A percentile compares a stretch with the other conserved stretches of the same genome.
Evolutionary conservation across 2,113 vertebrate species (phyloP).

Genomic region (Uropsilus gracilis): DNA sequence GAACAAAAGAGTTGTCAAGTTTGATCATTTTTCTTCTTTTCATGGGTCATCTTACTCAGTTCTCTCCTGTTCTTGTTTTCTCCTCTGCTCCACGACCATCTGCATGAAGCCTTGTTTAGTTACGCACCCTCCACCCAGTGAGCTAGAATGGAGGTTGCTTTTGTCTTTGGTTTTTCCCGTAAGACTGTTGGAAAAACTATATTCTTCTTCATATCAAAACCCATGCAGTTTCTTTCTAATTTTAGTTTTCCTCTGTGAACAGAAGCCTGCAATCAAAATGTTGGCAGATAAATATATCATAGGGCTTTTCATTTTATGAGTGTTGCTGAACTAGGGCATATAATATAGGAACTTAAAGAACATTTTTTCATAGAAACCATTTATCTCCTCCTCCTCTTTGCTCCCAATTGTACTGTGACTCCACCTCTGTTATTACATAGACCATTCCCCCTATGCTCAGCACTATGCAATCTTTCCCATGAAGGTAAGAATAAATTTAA

Average conservation of each 20-base stretch:
- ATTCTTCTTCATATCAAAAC: slow-evolving; percentile 84
- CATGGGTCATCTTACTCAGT: not conserved
- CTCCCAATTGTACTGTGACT: not conserved
- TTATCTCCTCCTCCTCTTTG: slow-evolving; percentile 29
- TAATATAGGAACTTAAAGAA: slow-evolving; percentile 71
- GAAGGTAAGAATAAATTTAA: not conserved
- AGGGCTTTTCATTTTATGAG: slow-evolving; percentile 78
- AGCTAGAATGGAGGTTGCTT: slow-evolving; percentile 67
- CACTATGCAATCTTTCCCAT: not conserved
- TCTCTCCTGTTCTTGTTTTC: not conserved
- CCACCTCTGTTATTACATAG: not conserved
- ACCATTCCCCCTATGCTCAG: not conserved
- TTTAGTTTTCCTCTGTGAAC: slow-evolving; percentile 82
- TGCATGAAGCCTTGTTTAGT: slow-evolving; percentile 70
- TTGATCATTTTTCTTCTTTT: slow-evolving; percentile 45
- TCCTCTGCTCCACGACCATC: slow-evolving; percentile 40
- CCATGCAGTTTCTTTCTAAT: slow-evolving; percentile 83
- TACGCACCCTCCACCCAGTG: slow-evolving; percentile 77
- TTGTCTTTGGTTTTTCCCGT: slow-evolving; percentile 84
- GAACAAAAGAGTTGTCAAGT: not conserved
- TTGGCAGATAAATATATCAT: slow-evolving; percentile 84
- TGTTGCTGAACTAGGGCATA: slow-evolving; percentile 75
- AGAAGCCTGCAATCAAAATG: slow-evolving; percentile 85
- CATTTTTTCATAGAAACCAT: slow-evolving; percentile 63
- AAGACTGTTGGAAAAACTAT: slow-evolving; percentile 84